Base-by-base conservation (phyloP, 2,888 invertebrate species). In the Pimpla rufipes region DNA sequence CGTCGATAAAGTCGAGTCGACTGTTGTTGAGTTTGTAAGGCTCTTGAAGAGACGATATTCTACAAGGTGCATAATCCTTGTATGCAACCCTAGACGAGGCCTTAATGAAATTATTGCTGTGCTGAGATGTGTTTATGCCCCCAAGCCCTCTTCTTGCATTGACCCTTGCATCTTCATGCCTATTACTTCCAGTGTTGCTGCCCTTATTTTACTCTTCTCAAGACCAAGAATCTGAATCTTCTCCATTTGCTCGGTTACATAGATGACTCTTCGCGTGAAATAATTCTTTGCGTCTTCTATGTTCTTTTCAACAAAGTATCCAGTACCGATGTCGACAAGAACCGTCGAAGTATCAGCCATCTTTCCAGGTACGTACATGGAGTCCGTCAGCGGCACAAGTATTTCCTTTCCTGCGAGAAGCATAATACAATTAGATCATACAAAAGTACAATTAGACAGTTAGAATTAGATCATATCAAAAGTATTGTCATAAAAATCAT, bases 321-420 rank as follows among this genome's bases (percentile, higher is more conserved):
- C 98, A 71, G 99, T 99, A 70, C 99, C 99, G 91, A 99, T 96
- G 93, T 99, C 99, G 87, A 99, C 97, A 40, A 99, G 95, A 73
- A 99, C 98, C 93, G 97, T 97, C 74, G 97, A 96, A 42, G 97
- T 96, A 91, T 99, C 97, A 83, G 96, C 95, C 80, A 99, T 94
- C 89, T 96, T 96, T 1, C 99, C 99, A 52, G 98, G 97, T 55
- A 99, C 98, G 94, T 99, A 99, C 97, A 99, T 98, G 95, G 99
- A 99, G 89, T 98, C 97, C 13, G 99, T 99, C 13, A 99, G 94
- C 0, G 99, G 99, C 16, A 99, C 98, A 21, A 99, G 94, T 87
- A 99, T 97, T 79, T 97, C 96, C 91, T 97, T 97, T 6, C 90
- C 92, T 92, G 76, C 4, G 86, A 88, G 16, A 70, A 45, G 75